A percentile compares a stretch with the other conserved stretches of the same genome.
These are phyloP conservation scores for Sphenopsis melanotis DNA, from an alignment of 2,797 vertebrate species.

Conservation along the genomic window DNA sequence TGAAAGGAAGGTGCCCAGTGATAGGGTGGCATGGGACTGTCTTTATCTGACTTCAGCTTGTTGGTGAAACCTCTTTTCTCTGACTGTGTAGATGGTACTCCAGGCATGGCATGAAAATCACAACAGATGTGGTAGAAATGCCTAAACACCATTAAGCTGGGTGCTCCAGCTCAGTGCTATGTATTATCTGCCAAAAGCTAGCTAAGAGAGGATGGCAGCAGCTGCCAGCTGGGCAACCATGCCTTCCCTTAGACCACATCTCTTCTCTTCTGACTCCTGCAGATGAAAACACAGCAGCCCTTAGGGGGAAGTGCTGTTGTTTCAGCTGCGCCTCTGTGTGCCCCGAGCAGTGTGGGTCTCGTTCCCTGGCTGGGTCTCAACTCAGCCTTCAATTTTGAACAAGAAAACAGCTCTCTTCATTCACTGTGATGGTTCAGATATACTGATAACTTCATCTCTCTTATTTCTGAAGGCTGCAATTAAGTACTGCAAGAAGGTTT, in stretches of 20 bases:
- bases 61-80: not conserved
- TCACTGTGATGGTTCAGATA: not conserved
- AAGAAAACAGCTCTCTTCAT: not conserved
- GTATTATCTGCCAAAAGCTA: not conserved
- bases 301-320: not conserved
- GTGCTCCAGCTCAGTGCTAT: not conserved
- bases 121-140: not conserved
- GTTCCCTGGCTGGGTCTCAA: not conserved
- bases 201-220: not conserved
- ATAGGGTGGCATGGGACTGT: not conserved
- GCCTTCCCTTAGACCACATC: fast-evolving
- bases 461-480: constrained; percentile 29
- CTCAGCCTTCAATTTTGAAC: not conserved
- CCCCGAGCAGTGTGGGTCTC: fast-evolving
- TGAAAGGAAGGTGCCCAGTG: not conserved
- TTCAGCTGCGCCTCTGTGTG: fast-evolving
- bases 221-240: not conserved
- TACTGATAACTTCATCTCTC: not conserved
- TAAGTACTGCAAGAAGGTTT: constrained; percentile 37
- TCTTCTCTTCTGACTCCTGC: not conserved
- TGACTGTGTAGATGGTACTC: fast-evolving
- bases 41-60: not conserved
- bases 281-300: not conserved
- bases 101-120: not conserved
- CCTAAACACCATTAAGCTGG: not conserved